These are phyloP conservation scores for Dicaeum eximium DNA, from an alignment of 2,113 vertebrate genomes.

Conservation along the genomic window DNA sequence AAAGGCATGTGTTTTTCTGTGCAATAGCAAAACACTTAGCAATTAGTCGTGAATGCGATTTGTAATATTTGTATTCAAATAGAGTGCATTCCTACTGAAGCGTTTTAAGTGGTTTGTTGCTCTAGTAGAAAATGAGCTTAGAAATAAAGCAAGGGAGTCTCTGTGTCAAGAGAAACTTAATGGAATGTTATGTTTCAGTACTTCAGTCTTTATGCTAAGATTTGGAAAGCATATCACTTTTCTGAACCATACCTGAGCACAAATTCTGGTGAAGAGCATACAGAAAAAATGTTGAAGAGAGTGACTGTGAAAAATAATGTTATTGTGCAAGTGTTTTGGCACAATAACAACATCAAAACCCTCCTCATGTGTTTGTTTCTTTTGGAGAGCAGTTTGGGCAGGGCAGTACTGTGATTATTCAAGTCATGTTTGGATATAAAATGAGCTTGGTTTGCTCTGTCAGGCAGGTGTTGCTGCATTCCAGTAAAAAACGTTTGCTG, in stretches of 20 bases:
- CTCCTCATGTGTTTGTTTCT: background rate
- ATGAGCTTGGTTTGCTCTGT: background rate
- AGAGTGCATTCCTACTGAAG: background rate
- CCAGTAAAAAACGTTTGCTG: background rate
- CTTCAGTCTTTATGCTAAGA: background rate
- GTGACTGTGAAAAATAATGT: background rate
- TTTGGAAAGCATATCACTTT: background rate
- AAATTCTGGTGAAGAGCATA: background rate
- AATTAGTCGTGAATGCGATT: background rate
- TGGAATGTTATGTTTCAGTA: background rate
- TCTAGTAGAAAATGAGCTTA: background rate
- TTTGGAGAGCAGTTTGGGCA: background rate
- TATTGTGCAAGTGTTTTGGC: background rate
- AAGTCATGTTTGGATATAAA: background rate
- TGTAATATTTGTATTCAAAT: background rate
- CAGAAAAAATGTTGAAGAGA: background rate
- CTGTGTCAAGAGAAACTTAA: background rate
- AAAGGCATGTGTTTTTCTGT: background rate
- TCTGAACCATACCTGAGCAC: background rate
- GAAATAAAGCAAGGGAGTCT: background rate
- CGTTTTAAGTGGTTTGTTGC: background rate
- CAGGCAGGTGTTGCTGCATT: background rate
- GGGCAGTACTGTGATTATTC: background rate
- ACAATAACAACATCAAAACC: background rate
- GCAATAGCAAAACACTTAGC: background rate